Conservation (phyloP, 2,797 vertebrate genomes). For the Amniataba percoides region DNA sequence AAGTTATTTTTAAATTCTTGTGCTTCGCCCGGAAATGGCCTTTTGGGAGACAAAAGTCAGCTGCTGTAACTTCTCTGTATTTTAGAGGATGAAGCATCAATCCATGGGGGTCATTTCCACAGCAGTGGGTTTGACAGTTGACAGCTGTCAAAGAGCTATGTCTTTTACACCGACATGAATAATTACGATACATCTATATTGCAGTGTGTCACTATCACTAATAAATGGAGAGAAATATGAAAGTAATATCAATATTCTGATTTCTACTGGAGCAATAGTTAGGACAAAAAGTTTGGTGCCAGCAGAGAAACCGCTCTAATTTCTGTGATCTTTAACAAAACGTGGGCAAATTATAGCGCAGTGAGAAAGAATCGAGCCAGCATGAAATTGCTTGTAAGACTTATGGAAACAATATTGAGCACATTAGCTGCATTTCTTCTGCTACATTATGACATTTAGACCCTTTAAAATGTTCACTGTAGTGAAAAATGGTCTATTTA, state of each 20-base stretch:
- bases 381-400: constrained; percentile 60
- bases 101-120: constrained; percentile 21
- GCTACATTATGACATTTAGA: constrained; percentile 49
- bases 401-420: constrained; percentile 49
- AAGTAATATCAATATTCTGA: not conserved
- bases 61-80: constrained; percentile 34
- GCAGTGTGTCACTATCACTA: not conserved
- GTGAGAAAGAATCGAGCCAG: constrained; percentile 36
- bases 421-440: constrained; percentile 42
- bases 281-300: not conserved
- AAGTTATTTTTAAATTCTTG: constrained; percentile 80
- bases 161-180: not conserved
- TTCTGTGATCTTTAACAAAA: constrained; percentile 53
- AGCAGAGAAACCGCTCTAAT: constrained; percentile 4
- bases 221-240: not conserved
- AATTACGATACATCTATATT: not conserved
- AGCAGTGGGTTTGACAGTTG: constrained; percentile 12
- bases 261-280: not conserved
- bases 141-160: not conserved
- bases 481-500: constrained; percentile 15
- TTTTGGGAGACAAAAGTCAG: constrained; percentile 58
- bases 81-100: constrained; percentile 28
- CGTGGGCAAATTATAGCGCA: constrained; percentile 41
- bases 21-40: constrained; percentile 61
- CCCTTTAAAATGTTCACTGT: constrained; percentile 39